Percentiles rank a stretch among this genome's conserved stretches.
These are phyloP conservation scores for Nycticryphes semicollaris DNA, from an alignment of 2,113 vertebrate genomes.

Conservation along the genomic window DNA sequence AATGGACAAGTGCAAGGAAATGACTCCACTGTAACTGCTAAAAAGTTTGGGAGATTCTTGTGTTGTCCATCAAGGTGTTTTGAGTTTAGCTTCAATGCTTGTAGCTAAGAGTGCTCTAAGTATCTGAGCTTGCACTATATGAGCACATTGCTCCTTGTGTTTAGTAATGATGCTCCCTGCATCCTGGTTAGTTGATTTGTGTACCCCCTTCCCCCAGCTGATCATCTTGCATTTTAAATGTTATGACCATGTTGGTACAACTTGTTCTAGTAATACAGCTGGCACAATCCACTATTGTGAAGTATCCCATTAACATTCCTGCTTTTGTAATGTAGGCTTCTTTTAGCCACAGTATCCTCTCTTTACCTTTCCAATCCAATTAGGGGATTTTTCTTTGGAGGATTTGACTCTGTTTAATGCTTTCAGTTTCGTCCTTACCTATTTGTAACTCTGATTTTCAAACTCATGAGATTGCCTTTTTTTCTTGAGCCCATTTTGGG, in stretches of 20 bases:
- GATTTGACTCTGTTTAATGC: not conserved
- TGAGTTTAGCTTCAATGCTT: not conserved
- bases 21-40: not conserved
- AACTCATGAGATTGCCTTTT: not conserved
- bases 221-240: not conserved
- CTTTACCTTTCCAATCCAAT: constrained; percentile 32
- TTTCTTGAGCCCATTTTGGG: not conserved
- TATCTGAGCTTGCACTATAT: not conserved
- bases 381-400: not conserved
- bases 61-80: not conserved
- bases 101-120: not conserved
- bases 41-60: not conserved
- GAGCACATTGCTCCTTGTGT: not conserved
- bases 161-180: not conserved
- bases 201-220: not conserved
- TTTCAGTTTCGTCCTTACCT: not conserved
- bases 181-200: not conserved
- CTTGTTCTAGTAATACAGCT: not conserved
- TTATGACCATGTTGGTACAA: not conserved
- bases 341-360: not conserved
- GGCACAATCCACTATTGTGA: not conserved
- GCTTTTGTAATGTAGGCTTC: not conserved
- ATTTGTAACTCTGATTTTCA: not conserved
- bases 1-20: not conserved
- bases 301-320: constrained; percentile 7